Evolutionary conservation across 1,140 invertebrate genomes (phyloP).

Genomic region (Drosophila repleta): DNA sequence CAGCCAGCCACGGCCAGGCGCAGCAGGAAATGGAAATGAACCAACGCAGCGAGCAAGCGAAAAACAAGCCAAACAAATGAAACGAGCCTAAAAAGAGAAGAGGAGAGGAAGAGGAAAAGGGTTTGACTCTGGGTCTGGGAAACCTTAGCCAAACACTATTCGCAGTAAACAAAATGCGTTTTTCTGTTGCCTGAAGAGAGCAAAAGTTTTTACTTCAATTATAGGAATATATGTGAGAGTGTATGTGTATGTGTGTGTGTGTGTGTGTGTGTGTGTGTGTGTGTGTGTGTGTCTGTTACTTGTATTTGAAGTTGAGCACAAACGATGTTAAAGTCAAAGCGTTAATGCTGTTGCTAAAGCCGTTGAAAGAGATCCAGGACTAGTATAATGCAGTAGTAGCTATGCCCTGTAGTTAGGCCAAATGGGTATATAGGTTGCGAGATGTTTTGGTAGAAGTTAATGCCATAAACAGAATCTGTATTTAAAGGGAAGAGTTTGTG

Average conservation of each 20-base stretch:
- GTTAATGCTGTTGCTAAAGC: slow-evolving; percentile 8
- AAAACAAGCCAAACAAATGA: slow-evolving; percentile 41
- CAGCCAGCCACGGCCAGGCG: not conserved
- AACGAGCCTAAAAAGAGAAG: not conserved
- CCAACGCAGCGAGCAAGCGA: slow-evolving; percentile 34
- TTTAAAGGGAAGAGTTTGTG: no score
- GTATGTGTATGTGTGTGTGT: slow-evolving; percentile 13
- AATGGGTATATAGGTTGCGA: no score
- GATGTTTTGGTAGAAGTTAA: no score
- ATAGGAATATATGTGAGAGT: slow-evolving; percentile 24
- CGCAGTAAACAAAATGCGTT: slow-evolving; percentile 11
- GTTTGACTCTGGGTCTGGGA: slow-evolving; percentile 36
- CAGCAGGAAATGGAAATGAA: slow-evolving; percentile 65
- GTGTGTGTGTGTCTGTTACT: not conserved
- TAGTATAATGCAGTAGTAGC: no score
- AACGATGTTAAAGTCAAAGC: slow-evolving; percentile 36
- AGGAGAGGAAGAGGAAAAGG: slow-evolving; percentile 13
- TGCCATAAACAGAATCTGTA: no score
- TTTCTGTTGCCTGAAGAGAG: slow-evolving; percentile 1
- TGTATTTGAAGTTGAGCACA: slow-evolving; percentile 25
- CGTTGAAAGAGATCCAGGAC: not conserved
- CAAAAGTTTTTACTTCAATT: slow-evolving; percentile 66
- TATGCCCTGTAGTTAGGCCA: no score
- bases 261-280: slow-evolving; percentile 16
- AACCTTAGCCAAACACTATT: slow-evolving; percentile 40